phyloP scores from a whole-genome alignment of 2,888 invertebrate species.

The Drosophila atroscutellata region DNA sequence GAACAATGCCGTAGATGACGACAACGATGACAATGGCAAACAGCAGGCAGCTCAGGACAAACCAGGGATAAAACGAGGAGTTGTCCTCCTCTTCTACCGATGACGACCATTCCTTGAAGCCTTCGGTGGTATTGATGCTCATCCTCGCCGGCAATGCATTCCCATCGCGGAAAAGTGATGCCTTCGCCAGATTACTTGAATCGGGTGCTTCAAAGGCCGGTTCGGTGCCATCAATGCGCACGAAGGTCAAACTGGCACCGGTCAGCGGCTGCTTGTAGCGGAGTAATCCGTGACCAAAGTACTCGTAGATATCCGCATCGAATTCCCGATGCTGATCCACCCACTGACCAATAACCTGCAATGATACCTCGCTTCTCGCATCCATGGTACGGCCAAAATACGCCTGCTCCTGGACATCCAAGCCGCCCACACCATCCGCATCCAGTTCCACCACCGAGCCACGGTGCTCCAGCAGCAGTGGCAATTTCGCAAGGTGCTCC shows the following conservation, averaged over 20 bases:
- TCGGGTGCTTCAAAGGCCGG: constrained; percentile 80
- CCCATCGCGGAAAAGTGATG: constrained; percentile 58
- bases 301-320: constrained; percentile 79
- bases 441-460: constrained; percentile 75
- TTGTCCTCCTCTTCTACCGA: constrained; percentile 36
- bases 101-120: constrained; percentile 54
- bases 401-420: constrained; percentile 78
- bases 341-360: constrained; percentile 83
- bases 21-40: constrained; percentile 63
- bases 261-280: constrained; percentile 68
- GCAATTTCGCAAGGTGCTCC: constrained; percentile 57
- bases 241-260: constrained; percentile 64
- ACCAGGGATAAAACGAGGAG: constrained; percentile 77
- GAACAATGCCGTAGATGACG: constrained; percentile 68
- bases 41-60: constrained; percentile 68
- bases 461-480: constrained; percentile 78
- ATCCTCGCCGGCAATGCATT: constrained; percentile 41
- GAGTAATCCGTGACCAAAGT: constrained; percentile 77
- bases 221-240: constrained; percentile 78
- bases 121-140: constrained; percentile 26
- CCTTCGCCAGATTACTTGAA: constrained; percentile 62
- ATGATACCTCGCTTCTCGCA: constrained; percentile 72
- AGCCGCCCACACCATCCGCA: constrained; percentile 73
- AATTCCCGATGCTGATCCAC: constrained; percentile 78
- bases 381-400: constrained; percentile 81